Conservation (phyloP, 2,797 vertebrate genomes). For the Ctenopoma kingsleyae region DNA sequence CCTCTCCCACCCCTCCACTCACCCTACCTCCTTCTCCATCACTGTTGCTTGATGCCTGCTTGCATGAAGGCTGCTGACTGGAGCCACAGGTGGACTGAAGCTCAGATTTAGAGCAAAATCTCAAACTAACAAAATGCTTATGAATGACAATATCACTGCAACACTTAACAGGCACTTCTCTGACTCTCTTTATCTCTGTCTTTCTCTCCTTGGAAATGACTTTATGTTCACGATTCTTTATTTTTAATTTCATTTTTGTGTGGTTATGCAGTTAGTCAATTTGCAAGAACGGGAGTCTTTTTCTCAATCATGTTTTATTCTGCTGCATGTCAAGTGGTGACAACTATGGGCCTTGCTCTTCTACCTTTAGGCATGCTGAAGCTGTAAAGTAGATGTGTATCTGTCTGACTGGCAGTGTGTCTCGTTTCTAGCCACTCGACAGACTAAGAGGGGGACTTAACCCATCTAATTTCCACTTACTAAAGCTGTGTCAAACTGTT, state of each 20-base stretch:
- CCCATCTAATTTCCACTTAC: slow-evolving; percentile 13
- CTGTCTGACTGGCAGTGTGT: slow-evolving; percentile 74
- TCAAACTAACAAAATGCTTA: slow-evolving; percentile 87
- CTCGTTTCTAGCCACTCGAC: slow-evolving; percentile 72
- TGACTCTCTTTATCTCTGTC: slow-evolving; percentile 68
- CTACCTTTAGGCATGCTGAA: slow-evolving; percentile 84
- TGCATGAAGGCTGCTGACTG: slow-evolving; percentile 97
- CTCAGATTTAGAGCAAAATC: slow-evolving; percentile 76
- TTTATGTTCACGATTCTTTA: slow-evolving; percentile 38
- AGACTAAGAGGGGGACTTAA: slow-evolving; percentile 39
- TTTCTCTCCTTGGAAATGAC: slow-evolving; percentile 67
- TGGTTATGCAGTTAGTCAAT: slow-evolving; percentile 71
- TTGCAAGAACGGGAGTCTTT: slow-evolving; percentile 67
- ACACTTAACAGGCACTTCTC: slow-evolving; percentile 78
- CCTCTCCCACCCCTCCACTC: slow-evolving; percentile 46
- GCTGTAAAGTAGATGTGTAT: slow-evolving; percentile 72
- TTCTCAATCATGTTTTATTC: slow-evolving; percentile 67
- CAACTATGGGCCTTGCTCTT: slow-evolving; percentile 78
- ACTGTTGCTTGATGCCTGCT: slow-evolving; percentile 97
- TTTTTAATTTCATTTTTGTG: slow-evolving; percentile 60
- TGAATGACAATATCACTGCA: slow-evolving; percentile 79
- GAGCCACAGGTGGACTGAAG: slow-evolving; percentile 85
- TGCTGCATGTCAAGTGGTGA: slow-evolving; percentile 85
- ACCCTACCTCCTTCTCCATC: slow-evolving; percentile 76
- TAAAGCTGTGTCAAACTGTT: slow-evolving; percentile 37